Conservation (phyloP, 2,888 invertebrate species). For the Acleris cristana region DNA sequence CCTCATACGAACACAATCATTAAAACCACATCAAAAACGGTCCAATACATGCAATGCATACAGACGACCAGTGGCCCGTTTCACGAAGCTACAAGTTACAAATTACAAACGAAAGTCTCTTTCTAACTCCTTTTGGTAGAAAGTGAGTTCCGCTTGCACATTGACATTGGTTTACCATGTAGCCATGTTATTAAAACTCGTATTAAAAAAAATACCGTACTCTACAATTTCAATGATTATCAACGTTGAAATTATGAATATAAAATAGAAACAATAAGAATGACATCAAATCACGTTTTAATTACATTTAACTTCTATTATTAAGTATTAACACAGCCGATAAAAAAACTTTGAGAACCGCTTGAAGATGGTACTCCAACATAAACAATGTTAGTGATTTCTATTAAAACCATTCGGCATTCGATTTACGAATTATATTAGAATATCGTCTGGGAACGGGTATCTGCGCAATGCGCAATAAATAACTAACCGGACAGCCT, state of each 20-base stretch:
- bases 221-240: too few relatives aligned
- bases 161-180: not conserved
- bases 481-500: conserved; percentile 62
- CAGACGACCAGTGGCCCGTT: not conserved
- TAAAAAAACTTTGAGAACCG: conserved; percentile 65
- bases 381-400: conserved; percentile 82
- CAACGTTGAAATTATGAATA: too few relatives aligned
- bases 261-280: too few relatives aligned
- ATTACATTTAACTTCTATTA: too few relatives aligned
- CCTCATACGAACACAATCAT: too few relatives aligned
- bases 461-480: conserved; percentile 76
- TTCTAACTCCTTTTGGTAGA: too few relatives aligned
- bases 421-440: conserved; percentile 75
- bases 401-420: conserved; percentile 78
- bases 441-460: conserved; percentile 74
- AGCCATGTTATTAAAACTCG: not conserved
- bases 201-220: not conserved
- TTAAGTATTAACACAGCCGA: not conserved
- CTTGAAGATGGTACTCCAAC: conserved; percentile 62
- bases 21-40: too few relatives aligned
- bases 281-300: too few relatives aligned
- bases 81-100: too few relatives aligned
- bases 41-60: too few relatives aligned
- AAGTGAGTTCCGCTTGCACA: too few relatives aligned
- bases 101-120: too few relatives aligned